phyloP scores from a whole-genome alignment of 1,140 invertebrate species.

The Drosophila serrata region DNA sequence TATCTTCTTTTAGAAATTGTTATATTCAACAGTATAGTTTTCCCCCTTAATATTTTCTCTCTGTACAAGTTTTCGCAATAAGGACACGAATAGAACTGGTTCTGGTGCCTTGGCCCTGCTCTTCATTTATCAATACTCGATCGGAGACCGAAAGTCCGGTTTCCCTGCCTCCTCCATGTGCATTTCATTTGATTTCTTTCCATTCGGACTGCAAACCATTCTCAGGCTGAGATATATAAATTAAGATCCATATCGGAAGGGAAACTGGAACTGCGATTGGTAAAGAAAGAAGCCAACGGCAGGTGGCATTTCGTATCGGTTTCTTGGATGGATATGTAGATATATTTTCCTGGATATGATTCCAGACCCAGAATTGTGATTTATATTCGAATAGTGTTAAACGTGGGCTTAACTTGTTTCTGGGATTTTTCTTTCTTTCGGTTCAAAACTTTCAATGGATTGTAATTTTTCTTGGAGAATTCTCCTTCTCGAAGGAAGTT shows the following conservation, averaged over 20 bases:
- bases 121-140: conserved; percentile 72
- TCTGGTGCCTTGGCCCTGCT: conserved; percentile 46
- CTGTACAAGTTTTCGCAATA: conserved; percentile 16
- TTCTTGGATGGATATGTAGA: conserved; percentile 7
- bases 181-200: conserved; percentile 56
- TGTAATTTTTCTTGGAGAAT: conserved; percentile 10
- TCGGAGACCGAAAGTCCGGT: conserved; percentile 51
- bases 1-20: not conserved
- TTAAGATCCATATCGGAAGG: conserved; percentile 78
- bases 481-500: conserved; percentile 3
- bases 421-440: conserved; percentile 22
- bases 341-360: conserved; percentile 16
- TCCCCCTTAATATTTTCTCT: not conserved
- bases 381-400: conserved; percentile 68
- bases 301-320: conserved; percentile 56
- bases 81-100: conserved; percentile 66
- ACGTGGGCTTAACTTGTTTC: conserved; percentile 56
- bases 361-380: conserved; percentile 49
- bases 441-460: conserved; percentile 14
- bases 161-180: conserved; percentile 50
- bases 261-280: conserved; percentile 44
- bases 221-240: conserved; percentile 64
- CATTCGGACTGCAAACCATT: conserved; percentile 36
- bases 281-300: conserved; percentile 32
- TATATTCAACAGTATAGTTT: not conserved